Evolutionary conservation across 2,797 vertebrate species (phyloP).

Genomic region (Strix occidentalis): DNA sequence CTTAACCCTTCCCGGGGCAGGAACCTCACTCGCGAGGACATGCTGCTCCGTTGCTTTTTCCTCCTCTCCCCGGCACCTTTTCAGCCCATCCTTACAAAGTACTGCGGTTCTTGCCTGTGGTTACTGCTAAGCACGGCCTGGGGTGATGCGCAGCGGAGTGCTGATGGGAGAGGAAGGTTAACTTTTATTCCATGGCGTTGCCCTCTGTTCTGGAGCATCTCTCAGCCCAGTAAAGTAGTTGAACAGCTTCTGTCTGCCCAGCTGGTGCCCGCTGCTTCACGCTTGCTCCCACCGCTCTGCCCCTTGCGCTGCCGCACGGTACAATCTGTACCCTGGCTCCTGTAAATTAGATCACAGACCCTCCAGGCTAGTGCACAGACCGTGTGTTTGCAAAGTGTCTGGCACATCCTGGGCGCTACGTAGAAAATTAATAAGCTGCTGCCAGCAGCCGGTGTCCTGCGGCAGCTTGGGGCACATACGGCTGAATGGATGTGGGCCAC

Average conservation of each 20-base stretch:
- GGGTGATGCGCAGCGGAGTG: background rate
- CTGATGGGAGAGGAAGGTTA: background rate
- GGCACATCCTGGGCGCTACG: constrained; percentile 23
- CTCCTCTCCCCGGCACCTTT: background rate
- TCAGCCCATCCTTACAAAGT: background rate
- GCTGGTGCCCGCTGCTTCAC: background rate
- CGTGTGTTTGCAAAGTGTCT: constrained; percentile 37
- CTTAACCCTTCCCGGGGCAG: constrained; percentile 54
- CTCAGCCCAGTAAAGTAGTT: background rate
- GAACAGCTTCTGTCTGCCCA: background rate
- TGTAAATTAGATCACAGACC: background rate
- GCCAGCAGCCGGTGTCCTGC: background rate
- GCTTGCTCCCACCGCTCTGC: background rate
- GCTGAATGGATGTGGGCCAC: background rate
- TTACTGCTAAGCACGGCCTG: background rate
- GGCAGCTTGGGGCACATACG: background rate
- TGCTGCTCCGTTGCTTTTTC: background rate
- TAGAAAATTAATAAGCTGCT: background rate
- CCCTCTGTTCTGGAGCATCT: background rate
- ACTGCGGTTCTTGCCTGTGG: background rate
- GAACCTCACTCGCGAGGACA: background rate
- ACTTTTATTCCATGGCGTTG: background rate
- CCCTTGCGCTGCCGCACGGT: background rate
- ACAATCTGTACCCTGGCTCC: background rate
- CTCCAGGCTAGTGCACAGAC: background rate